phyloP scores from a whole-genome alignment of 2,113 vertebrate genomes.

The Clinocottus analis region DNA sequence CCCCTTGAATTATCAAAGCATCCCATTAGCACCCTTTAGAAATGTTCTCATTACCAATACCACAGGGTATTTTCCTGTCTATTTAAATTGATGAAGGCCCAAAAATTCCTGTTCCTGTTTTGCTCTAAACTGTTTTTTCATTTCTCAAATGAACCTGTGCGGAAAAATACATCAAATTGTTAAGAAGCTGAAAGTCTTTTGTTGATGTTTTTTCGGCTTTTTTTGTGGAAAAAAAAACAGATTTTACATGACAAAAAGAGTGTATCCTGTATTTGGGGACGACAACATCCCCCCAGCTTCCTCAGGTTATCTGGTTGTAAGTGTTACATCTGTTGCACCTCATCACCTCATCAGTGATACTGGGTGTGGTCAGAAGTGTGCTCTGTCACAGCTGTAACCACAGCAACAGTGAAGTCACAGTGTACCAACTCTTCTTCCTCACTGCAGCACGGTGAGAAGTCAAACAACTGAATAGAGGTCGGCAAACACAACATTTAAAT shows the following conservation, averaged over 20 bases:
- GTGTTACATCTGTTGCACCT: not conserved
- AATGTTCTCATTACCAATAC: conserved; percentile 28
- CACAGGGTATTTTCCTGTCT: not conserved
- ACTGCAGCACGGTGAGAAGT: not conserved
- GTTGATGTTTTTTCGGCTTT: no score
- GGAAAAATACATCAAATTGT: not conserved
- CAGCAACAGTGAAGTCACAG: no score
- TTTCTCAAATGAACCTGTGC: not conserved
- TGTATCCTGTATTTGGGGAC: not conserved
- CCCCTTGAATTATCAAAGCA: conserved; percentile 18
- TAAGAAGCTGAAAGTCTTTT: not conserved
- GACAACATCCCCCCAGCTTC: no score
- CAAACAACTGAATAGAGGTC: not conserved
- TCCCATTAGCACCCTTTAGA: not conserved
- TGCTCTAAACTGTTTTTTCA: conserved; percentile 11
- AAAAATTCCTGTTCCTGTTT: not conserved
- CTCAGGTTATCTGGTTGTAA: not conserved
- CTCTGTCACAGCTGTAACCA: not conserved
- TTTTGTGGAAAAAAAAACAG: no score
- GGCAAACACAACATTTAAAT: not conserved
- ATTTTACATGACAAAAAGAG: not conserved
- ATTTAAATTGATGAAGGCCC: conserved; percentile 1
- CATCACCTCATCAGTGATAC: not conserved
- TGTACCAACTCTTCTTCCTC: no score
- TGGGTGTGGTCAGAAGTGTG: not conserved